phyloP scores from a whole-genome alignment of 2,888 invertebrate species.

The Prosopocoilus inquinatus region DNA sequence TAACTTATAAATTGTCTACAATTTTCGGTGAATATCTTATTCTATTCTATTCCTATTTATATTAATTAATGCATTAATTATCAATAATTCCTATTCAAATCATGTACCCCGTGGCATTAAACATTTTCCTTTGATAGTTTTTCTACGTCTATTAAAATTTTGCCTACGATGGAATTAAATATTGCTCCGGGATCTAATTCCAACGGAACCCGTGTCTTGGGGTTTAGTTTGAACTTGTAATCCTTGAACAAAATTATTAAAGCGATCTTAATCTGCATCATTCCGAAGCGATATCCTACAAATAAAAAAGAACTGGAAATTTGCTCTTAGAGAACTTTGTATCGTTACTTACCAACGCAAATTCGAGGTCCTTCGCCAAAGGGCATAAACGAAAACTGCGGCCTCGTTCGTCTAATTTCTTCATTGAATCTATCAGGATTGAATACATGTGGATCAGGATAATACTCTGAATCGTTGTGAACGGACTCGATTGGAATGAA shows the following conservation, averaged over 20 bases:
- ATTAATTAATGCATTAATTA: too few relatives aligned
- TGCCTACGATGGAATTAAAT: slow-evolving; percentile 43
- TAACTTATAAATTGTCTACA: too few relatives aligned
- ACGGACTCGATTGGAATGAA: slow-evolving; percentile 24
- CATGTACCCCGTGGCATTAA: too few relatives aligned
- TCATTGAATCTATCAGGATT: slow-evolving; percentile 31
- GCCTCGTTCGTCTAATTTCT: slow-evolving; percentile 33
- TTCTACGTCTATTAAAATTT: slow-evolving; percentile 45
- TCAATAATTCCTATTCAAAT: too few relatives aligned
- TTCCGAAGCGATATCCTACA: slow-evolving; percentile 56
- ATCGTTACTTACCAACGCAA: slow-evolving; percentile 29
- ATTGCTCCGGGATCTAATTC: slow-evolving; percentile 48
- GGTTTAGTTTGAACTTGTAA: slow-evolving; percentile 40
- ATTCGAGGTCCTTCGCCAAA: slow-evolving; percentile 36
- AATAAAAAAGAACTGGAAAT: slow-evolving; percentile 17
- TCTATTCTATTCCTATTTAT: too few relatives aligned
- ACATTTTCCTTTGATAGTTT: background rate
- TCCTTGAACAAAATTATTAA: slow-evolving; percentile 51
- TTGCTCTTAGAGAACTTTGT: too few relatives aligned
- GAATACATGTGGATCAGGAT: slow-evolving; percentile 25
- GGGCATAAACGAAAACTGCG: slow-evolving; percentile 32
- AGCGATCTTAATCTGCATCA: slow-evolving; percentile 56
- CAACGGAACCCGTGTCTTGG: slow-evolving; percentile 43
- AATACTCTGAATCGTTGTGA: slow-evolving; percentile 28
- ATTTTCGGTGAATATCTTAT: too few relatives aligned